A percentile compares a stretch with the other conserved stretches of the same genome.
phyloP scores from a whole-genome alignment of 2,888 invertebrate species.

The Drosophila mettleri region DNA sequence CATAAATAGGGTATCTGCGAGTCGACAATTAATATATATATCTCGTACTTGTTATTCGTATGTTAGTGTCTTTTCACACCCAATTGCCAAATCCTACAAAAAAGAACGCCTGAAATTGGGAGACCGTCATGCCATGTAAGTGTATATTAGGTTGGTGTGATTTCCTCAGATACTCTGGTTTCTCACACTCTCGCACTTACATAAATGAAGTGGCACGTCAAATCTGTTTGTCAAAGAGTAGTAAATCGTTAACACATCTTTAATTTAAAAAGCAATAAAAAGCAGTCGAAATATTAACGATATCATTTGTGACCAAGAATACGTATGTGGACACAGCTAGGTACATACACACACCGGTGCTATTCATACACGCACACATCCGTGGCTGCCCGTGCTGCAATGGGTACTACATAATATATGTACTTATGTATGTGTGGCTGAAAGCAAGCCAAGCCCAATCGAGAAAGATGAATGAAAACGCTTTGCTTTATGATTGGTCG shows the following conservation, averaged over 20 bases:
- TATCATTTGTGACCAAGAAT: constrained; percentile 14
- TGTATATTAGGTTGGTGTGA: constrained; percentile 10
- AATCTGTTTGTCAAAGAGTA: constrained; percentile 27
- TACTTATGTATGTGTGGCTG: background rate
- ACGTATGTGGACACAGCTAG: background rate
- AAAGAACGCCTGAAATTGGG: constrained; percentile 20
- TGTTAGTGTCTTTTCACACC: constrained; percentile 20
- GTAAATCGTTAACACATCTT: constrained; percentile 43
- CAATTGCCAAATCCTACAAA: constrained; percentile 35
- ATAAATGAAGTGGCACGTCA: constrained; percentile 26
- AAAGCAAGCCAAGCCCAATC: constrained; percentile 11
- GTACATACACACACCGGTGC: background rate
- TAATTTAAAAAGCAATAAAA: constrained; percentile 28
- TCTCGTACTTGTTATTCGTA: background rate
- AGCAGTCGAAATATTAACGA: constrained; percentile 22
- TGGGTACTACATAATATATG: background rate
- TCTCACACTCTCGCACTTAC: constrained; percentile 14
- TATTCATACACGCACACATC: background rate
- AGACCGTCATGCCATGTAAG: constrained; percentile 6
- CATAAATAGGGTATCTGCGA: background rate
- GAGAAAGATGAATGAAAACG: constrained; percentile 19
- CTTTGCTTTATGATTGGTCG: constrained; percentile 37
- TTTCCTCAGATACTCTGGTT: constrained; percentile 23
- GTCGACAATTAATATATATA: constrained; percentile 1
- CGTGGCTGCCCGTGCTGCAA: background rate